Evolutionary conservation across 1,140 invertebrate genomes (phyloP).

Genomic region (Drosophila sechellia): DNA sequence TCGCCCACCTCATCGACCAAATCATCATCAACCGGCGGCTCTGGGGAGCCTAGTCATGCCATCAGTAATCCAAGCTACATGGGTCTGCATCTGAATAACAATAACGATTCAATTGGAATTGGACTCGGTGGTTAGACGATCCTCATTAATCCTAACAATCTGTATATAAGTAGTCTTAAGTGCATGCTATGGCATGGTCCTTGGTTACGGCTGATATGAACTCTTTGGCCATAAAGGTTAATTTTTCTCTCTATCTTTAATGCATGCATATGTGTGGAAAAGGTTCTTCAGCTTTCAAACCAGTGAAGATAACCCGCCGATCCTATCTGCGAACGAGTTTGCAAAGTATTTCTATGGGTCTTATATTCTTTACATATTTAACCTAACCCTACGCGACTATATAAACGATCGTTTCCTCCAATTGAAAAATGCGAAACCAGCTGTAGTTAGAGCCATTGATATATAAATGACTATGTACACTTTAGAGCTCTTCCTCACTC

Average conservation of each 20-base stretch:
- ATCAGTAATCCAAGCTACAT: constrained; percentile 84
- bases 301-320: constrained; percentile 72
- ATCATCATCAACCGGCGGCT: constrained; percentile 65
- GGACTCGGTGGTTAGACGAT: constrained; percentile 73
- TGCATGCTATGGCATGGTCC: constrained; percentile 3
- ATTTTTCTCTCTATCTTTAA: constrained; percentile 27
- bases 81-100: constrained; percentile 81
- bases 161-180: constrained; percentile 25
- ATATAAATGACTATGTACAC: background rate
- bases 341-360: constrained; percentile 66
- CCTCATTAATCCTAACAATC: constrained; percentile 41
- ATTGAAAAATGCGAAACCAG: background rate
- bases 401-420: constrained; percentile 1
- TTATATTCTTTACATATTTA: background rate
- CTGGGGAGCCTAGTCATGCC: constrained; percentile 69
- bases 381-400: no score
- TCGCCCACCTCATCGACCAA: constrained; percentile 75
- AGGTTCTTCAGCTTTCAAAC: constrained; percentile 63
- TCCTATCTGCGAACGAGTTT: constrained; percentile 82
- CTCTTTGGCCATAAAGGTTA: background rate
- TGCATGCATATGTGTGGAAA: constrained; percentile 47
- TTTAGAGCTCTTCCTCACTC: no score
- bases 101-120: constrained; percentile 75
- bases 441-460: no score
- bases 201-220: constrained; percentile 26